A percentile compares a stretch with the other conserved stretches of the same genome.
Conservation (phyloP, 2,888 invertebrate genomes). For the Lepetodrilus schrolli region DNA sequence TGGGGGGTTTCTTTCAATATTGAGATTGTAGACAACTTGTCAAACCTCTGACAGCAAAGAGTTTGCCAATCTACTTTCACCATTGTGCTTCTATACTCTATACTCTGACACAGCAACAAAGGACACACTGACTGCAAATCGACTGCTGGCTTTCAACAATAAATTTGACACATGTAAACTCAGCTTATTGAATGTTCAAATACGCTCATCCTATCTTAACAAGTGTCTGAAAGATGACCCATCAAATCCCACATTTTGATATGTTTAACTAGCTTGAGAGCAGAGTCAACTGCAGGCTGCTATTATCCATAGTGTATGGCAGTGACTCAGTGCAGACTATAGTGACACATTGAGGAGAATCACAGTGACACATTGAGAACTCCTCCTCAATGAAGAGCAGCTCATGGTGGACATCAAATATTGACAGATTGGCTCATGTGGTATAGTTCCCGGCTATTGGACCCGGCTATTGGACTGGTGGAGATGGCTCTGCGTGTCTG, state of each 20-base stretch:
- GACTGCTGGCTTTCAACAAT: neutral
- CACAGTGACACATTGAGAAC: neutral
- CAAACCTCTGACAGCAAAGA: neutral
- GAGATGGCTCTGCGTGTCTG: too few relatives aligned
- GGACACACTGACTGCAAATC: neutral
- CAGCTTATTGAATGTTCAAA: neutral
- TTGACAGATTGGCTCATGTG: neutral
- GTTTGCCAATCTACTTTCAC: neutral
- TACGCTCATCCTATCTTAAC: neutral
- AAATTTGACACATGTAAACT: slow-evolving; percentile 4
- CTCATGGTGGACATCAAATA: neutral
- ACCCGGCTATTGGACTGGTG: too few relatives aligned
- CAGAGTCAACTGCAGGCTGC: slow-evolving; percentile 6
- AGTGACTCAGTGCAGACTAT: too few relatives aligned
- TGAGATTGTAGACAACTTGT: neutral
- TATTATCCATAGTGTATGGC: too few relatives aligned
- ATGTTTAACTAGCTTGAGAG: neutral
- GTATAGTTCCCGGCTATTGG: too few relatives aligned
- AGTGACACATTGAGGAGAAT: neutral
- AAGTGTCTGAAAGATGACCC: too few relatives aligned
- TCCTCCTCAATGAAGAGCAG: neutral
- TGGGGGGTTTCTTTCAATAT: too few relatives aligned
- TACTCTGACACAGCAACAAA: neutral
- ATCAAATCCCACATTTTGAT: too few relatives aligned
- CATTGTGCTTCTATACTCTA: neutral